A percentile compares a stretch with the other conserved stretches of the same genome.
phyloP scores from a whole-genome alignment of 2,797 vertebrate genomes.

The Chelon auratus region DNA sequence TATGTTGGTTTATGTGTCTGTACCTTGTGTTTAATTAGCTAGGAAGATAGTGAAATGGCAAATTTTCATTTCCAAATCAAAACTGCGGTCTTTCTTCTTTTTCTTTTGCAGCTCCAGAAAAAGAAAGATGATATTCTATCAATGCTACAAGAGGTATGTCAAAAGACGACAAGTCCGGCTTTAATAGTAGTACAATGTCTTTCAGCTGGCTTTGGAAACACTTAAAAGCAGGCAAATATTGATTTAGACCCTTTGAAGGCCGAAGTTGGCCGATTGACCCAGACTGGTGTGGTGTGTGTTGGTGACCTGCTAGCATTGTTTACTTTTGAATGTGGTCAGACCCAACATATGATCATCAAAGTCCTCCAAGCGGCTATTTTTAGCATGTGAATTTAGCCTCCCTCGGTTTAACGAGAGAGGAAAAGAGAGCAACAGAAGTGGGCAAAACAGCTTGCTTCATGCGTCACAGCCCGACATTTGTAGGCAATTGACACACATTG shows the following conservation, averaged over 20 bases:
- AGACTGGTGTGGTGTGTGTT: conserved; percentile 3
- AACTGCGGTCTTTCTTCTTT: neutral
- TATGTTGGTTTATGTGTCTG: neutral
- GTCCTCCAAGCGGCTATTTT: conserved; percentile 60
- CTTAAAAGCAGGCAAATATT: neutral
- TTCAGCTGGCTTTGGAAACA: neutral
- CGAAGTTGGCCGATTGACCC: conserved; percentile 19
- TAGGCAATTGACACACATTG: conserved; percentile 65
- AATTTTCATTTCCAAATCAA: too few relatives aligned
- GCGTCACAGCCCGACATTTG: conserved; percentile 41
- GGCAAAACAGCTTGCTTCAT: conserved; percentile 72
- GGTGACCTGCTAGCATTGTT: conserved; percentile 51
- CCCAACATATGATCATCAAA: conserved; percentile 57
- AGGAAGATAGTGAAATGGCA: too few relatives aligned
- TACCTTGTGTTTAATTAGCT: too few relatives aligned
- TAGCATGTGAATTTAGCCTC: conserved; percentile 52
- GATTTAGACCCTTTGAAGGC: conserved; percentile 14
- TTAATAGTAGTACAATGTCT: neutral
- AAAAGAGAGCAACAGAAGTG: conserved; percentile 35
- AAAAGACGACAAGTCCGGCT: neutral
- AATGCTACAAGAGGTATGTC: conserved; percentile 85
- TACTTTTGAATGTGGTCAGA: conserved; percentile 58
- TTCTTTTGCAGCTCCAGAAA: conserved; percentile 80
- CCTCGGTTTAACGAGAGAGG: conserved; percentile 41
- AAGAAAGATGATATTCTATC: conserved; percentile 84